Evolutionary conservation across 2,113 vertebrate genomes (phyloP), one percentile per base, ranked within the genome.

Genomic region (Lutjanus erythropterus): DNA sequence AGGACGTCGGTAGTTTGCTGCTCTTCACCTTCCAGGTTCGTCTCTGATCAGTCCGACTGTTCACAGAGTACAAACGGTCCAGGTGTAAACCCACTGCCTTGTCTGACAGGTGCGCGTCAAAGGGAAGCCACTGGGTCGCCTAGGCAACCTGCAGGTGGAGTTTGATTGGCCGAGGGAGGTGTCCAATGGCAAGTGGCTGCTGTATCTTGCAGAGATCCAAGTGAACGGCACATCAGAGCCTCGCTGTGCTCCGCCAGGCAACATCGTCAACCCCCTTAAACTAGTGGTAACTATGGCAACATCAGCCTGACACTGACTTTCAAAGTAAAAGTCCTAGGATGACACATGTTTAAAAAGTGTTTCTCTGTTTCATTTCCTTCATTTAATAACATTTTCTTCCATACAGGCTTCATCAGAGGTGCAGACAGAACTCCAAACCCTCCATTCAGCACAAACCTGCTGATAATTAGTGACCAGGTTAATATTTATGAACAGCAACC

Each of bases 161-260:
- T 95, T 99, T 2, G 91, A 96, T 71, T 99, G 98, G 97, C 98
- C 98, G 0, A 94, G 91, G 11, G 95, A 97, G 87, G 92, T 95
- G 23, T 75, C 91, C 86, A 98, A 95, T 1, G 97, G 96, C 62
- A 99, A 99, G 62, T 97, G 97, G 97, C 94, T 99, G 39, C 92
- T 99, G 7, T 99, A 99, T 75, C 94, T 97, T 9, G 94, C 95
- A 0, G 94, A 96, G 85, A 96, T 99, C 71, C 78, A 6, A 31
- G 91, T 81, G 86, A 83, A 7, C 0, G 89, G 94, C 37, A 95
- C 95, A 0, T 91, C 91, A 16, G 88, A 83, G 23, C 53, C 83
- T 41, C 67, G 2, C 35, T 99, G 97, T 31, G 41, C 18, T 4
- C 96, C 96, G 0, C 90, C 94, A 0, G 91, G 91, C n/a, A 73